Percentiles rank a stretch among this genome's conserved stretches.
Conservation (phyloP, 1,140 invertebrate genomes). For the Galendromus occidentalis region DNA sequence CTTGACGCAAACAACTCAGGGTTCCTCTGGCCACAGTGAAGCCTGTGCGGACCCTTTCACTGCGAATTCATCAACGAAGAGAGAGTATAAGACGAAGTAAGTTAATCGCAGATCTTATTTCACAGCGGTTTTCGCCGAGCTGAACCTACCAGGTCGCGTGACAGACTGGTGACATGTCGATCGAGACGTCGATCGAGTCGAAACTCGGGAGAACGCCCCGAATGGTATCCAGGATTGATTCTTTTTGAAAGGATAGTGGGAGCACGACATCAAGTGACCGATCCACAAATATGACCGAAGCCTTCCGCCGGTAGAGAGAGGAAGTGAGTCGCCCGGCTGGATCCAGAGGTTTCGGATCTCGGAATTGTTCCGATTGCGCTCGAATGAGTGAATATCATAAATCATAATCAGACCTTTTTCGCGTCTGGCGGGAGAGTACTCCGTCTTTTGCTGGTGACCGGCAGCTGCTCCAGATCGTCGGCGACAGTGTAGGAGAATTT, state of each 20-base stretch:
- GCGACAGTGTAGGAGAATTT: not conserved
- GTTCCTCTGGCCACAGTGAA: not conserved
- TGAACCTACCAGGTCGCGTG: not conserved
- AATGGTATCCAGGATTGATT: not conserved
- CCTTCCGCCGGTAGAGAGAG: not conserved
- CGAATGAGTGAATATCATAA: not conserved
- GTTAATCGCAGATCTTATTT: too few species aligned
- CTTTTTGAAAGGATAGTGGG: not conserved
- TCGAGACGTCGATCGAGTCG: not conserved
- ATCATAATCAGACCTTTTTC: not conserved
- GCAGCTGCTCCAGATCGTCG: not conserved
- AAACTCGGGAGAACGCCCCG: not conserved
- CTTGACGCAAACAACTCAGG: not conserved
- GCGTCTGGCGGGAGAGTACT: not conserved
- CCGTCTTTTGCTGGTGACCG: not conserved
- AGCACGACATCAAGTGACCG: not conserved
- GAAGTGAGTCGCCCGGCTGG: not conserved
- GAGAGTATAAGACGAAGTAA: too few species aligned
- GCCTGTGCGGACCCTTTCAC: not conserved
- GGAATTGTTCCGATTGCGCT: not conserved
- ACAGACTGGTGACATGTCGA: not conserved
- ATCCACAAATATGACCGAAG: not conserved
- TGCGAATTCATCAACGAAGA: too few species aligned
- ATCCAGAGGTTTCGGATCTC: not conserved
- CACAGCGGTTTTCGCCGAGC: not conserved